These are phyloP conservation scores for Phalloptychus januarius DNA, from an alignment of 2,797 vertebrate genomes.

Conservation along the genomic window DNA sequence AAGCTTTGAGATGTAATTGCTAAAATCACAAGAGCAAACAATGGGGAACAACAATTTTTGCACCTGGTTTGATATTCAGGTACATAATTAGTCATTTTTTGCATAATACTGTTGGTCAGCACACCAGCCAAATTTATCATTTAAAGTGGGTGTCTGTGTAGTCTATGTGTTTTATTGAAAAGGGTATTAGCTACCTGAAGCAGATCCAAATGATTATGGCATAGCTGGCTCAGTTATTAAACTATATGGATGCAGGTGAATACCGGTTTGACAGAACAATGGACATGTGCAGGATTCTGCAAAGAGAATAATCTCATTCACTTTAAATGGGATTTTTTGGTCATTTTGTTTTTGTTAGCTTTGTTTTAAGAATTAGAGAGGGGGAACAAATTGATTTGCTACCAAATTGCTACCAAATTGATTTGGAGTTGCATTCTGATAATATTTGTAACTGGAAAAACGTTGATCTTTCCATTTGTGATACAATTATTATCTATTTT, in stretches of 20 bases:
- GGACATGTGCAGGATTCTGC: background rate
- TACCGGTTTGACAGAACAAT: background rate
- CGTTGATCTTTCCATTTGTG: background rate
- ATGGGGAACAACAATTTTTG: background rate
- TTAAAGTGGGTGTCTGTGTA: slow-evolving; percentile 1
- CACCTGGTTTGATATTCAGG: background rate
- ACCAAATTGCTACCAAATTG: no score
- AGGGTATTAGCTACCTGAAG: background rate
- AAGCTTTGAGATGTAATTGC: background rate
- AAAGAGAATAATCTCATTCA: background rate
- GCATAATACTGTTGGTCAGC: background rate
- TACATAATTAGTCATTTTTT: slow-evolving; percentile 1
- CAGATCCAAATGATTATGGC: background rate
- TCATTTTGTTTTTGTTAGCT: background rate
- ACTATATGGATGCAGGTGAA: background rate
- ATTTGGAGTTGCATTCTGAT: background rate
- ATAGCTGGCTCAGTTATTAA: slow-evolving; percentile 4
- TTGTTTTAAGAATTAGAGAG: background rate
- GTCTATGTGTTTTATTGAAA: background rate
- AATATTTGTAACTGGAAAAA: background rate
- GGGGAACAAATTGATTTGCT: background rate
- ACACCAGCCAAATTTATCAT: background rate
- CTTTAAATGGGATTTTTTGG: no score
- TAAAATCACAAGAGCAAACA: background rate
- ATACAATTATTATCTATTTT: background rate